Conservation (phyloP, 2,113 vertebrate genomes). For the Albula goreensis region DNA sequence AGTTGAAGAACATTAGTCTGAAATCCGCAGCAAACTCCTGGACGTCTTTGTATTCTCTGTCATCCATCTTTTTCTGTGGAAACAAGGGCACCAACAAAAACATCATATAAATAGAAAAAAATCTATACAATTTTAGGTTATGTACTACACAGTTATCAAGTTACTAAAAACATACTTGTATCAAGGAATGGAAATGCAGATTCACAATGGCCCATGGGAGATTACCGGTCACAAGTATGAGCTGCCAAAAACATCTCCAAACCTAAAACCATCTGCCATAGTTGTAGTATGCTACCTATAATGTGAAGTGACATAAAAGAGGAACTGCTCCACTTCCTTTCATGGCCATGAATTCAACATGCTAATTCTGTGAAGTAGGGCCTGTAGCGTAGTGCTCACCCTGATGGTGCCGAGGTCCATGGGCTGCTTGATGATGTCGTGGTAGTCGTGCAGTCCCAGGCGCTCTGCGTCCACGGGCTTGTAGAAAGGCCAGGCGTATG, state of each 20-base stretch:
- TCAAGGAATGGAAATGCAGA: too few relatives aligned
- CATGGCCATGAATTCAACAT: not conserved
- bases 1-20: constrained; percentile 89
- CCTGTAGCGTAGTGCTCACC: constrained; percentile 61
- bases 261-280: too few relatives aligned
- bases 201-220: too few relatives aligned
- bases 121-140: too few relatives aligned
- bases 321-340: too few relatives aligned
- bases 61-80: constrained; percentile 83
- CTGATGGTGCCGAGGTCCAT: constrained; percentile 83
- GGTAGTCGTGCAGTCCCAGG: constrained; percentile 71
- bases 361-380: not conserved
- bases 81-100: not conserved
- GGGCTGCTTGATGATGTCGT: constrained; percentile 75
- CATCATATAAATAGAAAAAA: too few relatives aligned
- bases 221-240: too few relatives aligned
- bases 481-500: constrained; percentile 87
- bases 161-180: too few relatives aligned
- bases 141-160: too few relatives aligned
- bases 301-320: too few relatives aligned
- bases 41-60: constrained; percentile 72
- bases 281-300: too few relatives aligned
- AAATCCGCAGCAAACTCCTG: constrained; percentile 87
- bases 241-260: too few relatives aligned
- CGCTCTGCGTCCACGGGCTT: constrained; percentile 68